phyloP scores from a whole-genome alignment of 1,140 invertebrate genomes.

The Druon quercuslanigerum region DNA sequence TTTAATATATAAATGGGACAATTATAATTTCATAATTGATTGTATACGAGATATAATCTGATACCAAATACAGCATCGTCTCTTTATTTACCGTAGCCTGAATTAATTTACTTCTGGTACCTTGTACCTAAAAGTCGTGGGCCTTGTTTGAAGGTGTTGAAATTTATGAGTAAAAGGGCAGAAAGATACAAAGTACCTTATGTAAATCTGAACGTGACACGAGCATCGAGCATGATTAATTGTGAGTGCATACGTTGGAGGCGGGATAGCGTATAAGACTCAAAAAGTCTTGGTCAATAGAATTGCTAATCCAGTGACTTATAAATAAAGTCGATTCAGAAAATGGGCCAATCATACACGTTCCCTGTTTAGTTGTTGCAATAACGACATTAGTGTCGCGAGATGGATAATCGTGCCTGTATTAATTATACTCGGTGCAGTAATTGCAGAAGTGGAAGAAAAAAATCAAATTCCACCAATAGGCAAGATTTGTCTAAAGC shows the following conservation, averaged over 20 bases:
- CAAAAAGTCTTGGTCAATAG: conserved; percentile 32
- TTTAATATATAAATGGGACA: not conserved
- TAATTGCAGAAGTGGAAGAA: too few relatives aligned
- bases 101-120: not conserved
- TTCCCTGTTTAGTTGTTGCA: not conserved
- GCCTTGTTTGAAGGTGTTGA: conserved; percentile 6
- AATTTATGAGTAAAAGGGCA: conserved; percentile 15
- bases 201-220: conserved; percentile 44
- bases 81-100: too few relatives aligned
- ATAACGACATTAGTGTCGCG: not conserved
- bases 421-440: too few relatives aligned
- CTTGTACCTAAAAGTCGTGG: not conserved
- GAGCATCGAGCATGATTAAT: conserved; percentile 35
- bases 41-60: not conserved
- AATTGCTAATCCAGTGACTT: conserved; percentile 45
- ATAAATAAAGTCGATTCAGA: conserved; percentile 29
- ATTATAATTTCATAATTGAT: conserved; percentile 1
- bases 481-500: too few relatives aligned
- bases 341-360: conserved; percentile 38
- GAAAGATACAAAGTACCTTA: conserved; percentile 43
- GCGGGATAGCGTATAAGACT: not conserved
- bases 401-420: too few relatives aligned
- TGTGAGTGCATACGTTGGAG: not conserved
- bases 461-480: too few relatives aligned
- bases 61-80: too few relatives aligned